These are phyloP conservation scores for Luehdorfia chinensis DNA, from an alignment of 1,140 invertebrate genomes.

Conservation along the genomic window DNA sequence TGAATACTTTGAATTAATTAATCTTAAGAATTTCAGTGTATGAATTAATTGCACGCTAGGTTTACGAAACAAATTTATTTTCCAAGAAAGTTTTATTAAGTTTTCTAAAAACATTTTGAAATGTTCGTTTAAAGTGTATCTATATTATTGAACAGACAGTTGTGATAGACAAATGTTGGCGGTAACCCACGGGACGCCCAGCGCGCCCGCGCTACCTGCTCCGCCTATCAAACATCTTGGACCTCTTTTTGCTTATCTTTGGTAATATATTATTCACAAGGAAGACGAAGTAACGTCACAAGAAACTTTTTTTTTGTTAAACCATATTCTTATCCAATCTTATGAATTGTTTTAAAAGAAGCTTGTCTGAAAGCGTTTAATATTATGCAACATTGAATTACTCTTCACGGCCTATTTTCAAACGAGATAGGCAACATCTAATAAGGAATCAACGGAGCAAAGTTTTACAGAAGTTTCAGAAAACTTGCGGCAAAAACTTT, in stretches of 20 bases:
- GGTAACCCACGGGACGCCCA: conserved; percentile 33
- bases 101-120: conserved; percentile 8
- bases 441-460: too few relatives aligned
- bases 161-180: conserved; percentile 33
- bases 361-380: too few relatives aligned
- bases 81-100: neutral
- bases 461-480: too few relatives aligned
- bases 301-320: conserved; percentile 15
- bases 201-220: conserved; percentile 35
- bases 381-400: too few relatives aligned
- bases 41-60: too few relatives aligned
- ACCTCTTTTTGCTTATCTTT: conserved; percentile 49
- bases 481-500: too few relatives aligned
- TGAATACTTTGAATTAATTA: too few relatives aligned
- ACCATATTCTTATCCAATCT: neutral
- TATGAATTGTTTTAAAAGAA: too few relatives aligned
- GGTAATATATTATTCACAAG: conserved; percentile 39
- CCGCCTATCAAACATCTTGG: conserved; percentile 44
- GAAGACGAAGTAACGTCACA: conserved; percentile 34
- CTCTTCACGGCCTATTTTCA: too few relatives aligned
- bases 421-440: too few relatives aligned
- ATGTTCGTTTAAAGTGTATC: conserved; percentile 11
- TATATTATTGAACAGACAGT: conserved; percentile 28
- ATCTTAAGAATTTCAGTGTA: too few relatives aligned
- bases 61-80: too few relatives aligned